Evolutionary conservation across 2,113 vertebrate genomes (phyloP).

Genomic region (Tyrannus savana): DNA sequence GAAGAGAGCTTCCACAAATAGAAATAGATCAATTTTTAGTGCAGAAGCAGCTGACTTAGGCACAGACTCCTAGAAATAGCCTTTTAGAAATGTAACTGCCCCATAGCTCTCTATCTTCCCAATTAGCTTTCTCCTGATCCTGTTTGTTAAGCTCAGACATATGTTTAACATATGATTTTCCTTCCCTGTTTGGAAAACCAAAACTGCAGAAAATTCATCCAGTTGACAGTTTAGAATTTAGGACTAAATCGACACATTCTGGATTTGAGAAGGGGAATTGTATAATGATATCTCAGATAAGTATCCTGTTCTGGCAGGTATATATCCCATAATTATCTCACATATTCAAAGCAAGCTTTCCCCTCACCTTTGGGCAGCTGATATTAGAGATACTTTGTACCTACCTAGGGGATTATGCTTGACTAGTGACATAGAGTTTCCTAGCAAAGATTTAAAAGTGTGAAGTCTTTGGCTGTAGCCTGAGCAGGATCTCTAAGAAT

Average conservation of each 20-base stretch:
- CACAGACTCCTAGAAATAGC: not conserved
- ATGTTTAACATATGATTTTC: not conserved
- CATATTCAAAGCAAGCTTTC: not conserved
- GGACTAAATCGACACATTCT: not conserved
- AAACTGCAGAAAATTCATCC: not conserved
- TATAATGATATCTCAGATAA: rapidly evolving
- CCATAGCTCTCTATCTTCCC: not conserved
- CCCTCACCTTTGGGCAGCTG: not conserved
- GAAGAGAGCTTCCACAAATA: not conserved
- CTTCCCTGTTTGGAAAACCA: not conserved
- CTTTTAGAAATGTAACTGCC: not conserved
- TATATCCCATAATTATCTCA: not conserved
- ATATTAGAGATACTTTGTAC: not conserved
- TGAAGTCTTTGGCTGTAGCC: not conserved
- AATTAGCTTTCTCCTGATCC: not conserved
- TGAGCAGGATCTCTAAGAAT: not conserved
- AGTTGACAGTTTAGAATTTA: not conserved
- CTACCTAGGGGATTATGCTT: not conserved
- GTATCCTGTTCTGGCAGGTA: not conserved
- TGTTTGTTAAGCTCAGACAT: not conserved
- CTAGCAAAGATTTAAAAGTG: not conserved
- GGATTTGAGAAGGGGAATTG: not conserved
- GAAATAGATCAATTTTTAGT: not conserved
- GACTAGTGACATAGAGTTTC: not conserved
- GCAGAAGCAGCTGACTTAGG: not conserved